Percentiles rank a stretch among this genome's conserved stretches.
phyloP scores from a whole-genome alignment of 2,113 vertebrate genomes.

The Clarias magur region DNA sequence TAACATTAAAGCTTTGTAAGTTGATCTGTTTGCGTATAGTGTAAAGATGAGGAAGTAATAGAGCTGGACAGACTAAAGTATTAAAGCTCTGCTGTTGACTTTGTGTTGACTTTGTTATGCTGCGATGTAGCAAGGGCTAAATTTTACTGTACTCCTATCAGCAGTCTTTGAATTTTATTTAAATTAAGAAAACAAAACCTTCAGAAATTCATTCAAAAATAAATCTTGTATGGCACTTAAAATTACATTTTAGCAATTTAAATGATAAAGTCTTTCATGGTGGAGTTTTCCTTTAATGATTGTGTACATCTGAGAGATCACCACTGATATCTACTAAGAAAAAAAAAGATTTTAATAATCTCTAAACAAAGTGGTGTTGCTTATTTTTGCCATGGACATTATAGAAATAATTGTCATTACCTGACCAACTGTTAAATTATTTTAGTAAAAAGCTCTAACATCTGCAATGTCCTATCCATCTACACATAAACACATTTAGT shows the following conservation, averaged over 20 bases:
- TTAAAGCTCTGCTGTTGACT: not conserved
- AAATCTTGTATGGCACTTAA: not conserved
- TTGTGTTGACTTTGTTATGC: not conserved
- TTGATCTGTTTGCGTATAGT: not conserved
- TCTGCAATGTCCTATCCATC: not conserved
- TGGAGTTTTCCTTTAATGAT: not conserved
- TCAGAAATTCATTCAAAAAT: not conserved
- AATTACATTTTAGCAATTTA: not conserved
- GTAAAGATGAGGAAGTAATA: not conserved
- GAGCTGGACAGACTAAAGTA: not conserved
- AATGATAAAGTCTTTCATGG: not conserved
- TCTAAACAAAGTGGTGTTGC: not conserved
- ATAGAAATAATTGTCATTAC: not conserved
- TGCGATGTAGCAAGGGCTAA: not conserved
- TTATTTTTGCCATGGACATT: constrained; percentile 14
- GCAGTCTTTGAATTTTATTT: not conserved
- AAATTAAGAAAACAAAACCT: not conserved
- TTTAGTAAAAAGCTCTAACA: not conserved
- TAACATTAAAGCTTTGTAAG: not conserved
- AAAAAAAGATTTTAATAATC: not conserved
- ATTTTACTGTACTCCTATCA: not conserved
- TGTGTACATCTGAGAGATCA: not conserved
- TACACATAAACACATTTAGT: constrained; percentile 21
- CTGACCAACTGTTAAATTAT: constrained; percentile 16
- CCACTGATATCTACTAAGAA: not conserved